These are phyloP conservation scores for Spicauda simplicius DNA, from an alignment of 2,888 invertebrate species.

Conservation along the genomic window DNA sequence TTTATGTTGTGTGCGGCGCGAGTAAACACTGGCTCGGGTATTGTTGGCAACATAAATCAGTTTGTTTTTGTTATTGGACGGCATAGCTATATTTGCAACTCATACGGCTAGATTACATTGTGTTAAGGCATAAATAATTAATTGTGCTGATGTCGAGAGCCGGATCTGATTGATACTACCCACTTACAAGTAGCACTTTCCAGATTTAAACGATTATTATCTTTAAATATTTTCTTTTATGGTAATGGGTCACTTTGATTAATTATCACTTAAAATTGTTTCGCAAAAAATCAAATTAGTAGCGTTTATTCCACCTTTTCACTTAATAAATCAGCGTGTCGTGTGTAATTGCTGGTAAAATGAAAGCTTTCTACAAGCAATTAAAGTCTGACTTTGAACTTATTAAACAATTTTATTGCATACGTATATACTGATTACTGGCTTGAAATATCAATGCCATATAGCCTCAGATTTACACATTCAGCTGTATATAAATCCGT, in stretches of 20 bases:
- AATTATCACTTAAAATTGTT: neutral
- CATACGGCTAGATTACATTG: constrained; percentile 53
- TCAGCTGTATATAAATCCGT: neutral
- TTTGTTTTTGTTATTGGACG: constrained; percentile 56
- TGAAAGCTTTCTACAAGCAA: neutral
- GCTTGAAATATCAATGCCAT: too few species aligned
- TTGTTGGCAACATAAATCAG: constrained; percentile 50
- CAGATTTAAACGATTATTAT: neutral
- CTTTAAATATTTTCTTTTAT: neutral
- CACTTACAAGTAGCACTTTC: constrained; percentile 18
- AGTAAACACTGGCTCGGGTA: constrained; percentile 51
- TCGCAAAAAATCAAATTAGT: neutral
- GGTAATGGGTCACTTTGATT: neutral
- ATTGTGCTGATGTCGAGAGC: constrained; percentile 39
- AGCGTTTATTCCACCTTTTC: neutral
- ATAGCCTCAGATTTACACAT: neutral
- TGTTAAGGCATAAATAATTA: constrained; percentile 46
- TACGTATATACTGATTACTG: too few species aligned
- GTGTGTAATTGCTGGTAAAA: neutral
- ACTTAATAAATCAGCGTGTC: constrained; percentile 4
- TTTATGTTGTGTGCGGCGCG: constrained; percentile 33
- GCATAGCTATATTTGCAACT: constrained; percentile 57
- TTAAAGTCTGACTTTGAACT: neutral
- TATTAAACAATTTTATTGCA: neutral
- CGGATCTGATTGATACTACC: constrained; percentile 38